Evolutionary conservation across 2,113 vertebrate species (phyloP).

Genomic region (Neodon shergylaensis): DNA sequence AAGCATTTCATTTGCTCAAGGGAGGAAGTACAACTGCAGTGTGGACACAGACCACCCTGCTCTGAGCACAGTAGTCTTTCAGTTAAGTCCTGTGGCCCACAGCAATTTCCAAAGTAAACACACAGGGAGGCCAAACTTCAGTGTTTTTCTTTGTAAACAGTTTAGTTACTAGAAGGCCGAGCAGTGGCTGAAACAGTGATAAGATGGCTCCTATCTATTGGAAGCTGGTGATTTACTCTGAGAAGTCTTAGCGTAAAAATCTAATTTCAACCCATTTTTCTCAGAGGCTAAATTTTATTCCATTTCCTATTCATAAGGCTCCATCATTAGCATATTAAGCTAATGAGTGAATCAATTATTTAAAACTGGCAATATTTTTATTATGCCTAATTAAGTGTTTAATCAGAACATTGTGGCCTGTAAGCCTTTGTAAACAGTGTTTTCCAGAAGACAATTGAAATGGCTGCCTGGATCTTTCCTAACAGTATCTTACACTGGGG

Average conservation of each 20-base stretch:
- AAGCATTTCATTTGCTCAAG: background rate
- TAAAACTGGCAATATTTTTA: conserved; percentile 84
- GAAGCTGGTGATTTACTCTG: conserved; percentile 66
- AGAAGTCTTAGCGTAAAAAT: conserved; percentile 76
- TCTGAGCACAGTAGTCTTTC: background rate
- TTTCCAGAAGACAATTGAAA: conserved; percentile 78
- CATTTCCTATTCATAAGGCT: conserved; percentile 82
- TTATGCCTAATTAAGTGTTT: conserved; percentile 83
- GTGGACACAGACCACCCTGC: background rate
- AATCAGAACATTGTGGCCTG: conserved; percentile 82
- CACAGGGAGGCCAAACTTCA: background rate
- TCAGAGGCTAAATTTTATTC: conserved; percentile 81
- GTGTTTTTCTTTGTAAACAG: background rate
- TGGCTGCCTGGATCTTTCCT: conserved; percentile 73
- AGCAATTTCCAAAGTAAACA: conserved; percentile 44
- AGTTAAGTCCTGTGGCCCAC: background rate
- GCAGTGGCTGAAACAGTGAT: conserved; percentile 36
- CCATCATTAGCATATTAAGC: conserved; percentile 83
- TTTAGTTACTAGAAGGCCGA: background rate
- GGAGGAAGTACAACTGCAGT: background rate
- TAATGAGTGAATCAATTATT: conserved; percentile 83
- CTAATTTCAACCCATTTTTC: conserved; percentile 77
- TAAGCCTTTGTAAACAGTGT: conserved; percentile 78
- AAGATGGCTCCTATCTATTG: background rate
- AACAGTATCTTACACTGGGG: background rate